Percentiles rank a stretch among this genome's conserved stretches.
Conservation (phyloP, 1,140 invertebrate genomes). For the Temnothorax longispinosus region DNA sequence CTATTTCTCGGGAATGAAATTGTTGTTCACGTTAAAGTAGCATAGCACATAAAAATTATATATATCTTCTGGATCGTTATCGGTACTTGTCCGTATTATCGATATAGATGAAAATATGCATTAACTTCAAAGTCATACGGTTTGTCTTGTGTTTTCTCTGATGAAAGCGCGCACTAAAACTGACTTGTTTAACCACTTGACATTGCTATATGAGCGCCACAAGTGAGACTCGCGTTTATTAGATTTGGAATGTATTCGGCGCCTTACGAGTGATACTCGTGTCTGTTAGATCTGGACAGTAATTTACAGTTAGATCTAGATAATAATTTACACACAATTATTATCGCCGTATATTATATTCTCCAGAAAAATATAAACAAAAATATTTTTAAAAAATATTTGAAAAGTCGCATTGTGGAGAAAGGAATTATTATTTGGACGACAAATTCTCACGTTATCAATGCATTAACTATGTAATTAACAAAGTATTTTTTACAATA, state of each 20-base stretch:
- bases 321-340: neutral
- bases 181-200: slow-evolving; percentile 16
- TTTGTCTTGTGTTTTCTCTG: neutral
- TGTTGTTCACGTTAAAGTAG: neutral
- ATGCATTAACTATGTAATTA: no score
- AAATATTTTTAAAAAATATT: neutral
- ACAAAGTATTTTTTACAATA: neutral
- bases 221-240: slow-evolving; percentile 1
- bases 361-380: neutral
- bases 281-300: neutral
- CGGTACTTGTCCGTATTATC: neutral
- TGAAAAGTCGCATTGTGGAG: neutral
- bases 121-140: neutral
- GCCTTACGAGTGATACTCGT: neutral
- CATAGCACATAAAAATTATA: neutral
- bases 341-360: neutral
- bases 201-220: slow-evolving; percentile 24
- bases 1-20: neutral
- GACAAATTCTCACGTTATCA: neutral
- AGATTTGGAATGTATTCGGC: slow-evolving; percentile 34
- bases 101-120: neutral
- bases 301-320: neutral
- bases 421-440: neutral
- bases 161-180: slow-evolving; percentile 16
- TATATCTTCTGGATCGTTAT: neutral